Evolutionary conservation across 1,140 invertebrate species (phyloP).

Genomic region (Nasonia vitripennis): DNA sequence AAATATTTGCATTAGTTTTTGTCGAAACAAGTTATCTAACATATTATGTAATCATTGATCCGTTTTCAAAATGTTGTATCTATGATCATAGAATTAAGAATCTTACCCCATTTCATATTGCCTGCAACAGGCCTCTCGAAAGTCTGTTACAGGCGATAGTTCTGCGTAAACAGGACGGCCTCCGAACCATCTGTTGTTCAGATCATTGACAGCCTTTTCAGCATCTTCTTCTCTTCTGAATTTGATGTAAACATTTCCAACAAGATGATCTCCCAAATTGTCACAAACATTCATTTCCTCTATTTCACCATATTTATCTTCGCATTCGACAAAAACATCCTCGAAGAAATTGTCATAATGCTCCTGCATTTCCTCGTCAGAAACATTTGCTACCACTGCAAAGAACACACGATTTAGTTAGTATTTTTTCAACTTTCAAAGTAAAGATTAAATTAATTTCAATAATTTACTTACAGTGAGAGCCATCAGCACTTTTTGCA

Average conservation of each 20-base stretch:
- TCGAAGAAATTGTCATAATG: conserved; percentile 99
- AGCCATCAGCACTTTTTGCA: conserved; percentile 96
- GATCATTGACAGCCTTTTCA: conserved; percentile 95
- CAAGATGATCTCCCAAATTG: conserved; percentile 98
- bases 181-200: conserved; percentile 99
- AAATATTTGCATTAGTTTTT: conserved; percentile 43
- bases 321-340: conserved; percentile 98
- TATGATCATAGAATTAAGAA: conserved; percentile 1
- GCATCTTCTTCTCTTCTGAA: conserved; percentile 99
- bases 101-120: conserved; percentile 98
- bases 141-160: conserved; percentile 98
- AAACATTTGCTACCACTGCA: conserved; percentile 90
- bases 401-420: conserved; percentile 52
- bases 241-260: conserved; percentile 99
- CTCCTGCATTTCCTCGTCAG: conserved; percentile 98
- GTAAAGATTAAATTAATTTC: background rate
- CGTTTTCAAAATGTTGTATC: conserved; percentile 15
- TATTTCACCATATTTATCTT: conserved; percentile 99
- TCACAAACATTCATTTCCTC: conserved; percentile 99
- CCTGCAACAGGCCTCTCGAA: conserved; percentile 98
- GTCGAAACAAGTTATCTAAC: conserved; percentile 22
- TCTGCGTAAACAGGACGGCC: conserved; percentile 98
- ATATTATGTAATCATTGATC: conserved; percentile 1
- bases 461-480: conserved; percentile 81
- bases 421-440: background rate